Percentiles rank a stretch among this genome's conserved stretches.
Conservation (phyloP, 2,888 invertebrate genomes). For the Drosophila mulleri region DNA sequence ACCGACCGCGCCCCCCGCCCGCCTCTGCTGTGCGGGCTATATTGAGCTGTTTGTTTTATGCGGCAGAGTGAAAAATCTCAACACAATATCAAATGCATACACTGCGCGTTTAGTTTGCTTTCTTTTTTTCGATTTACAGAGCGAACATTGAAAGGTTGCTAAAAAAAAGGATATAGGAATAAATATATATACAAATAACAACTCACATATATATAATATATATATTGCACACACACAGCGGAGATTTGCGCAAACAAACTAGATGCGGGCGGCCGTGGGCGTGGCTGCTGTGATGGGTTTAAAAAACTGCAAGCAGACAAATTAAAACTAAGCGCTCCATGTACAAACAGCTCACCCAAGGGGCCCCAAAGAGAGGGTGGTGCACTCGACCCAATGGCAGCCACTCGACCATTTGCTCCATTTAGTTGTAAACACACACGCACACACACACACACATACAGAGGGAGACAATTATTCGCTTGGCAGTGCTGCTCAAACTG, state of each 20-base stretch:
- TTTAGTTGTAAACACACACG: conserved; percentile 58
- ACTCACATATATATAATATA: conserved; percentile 2
- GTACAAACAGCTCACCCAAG: conserved; percentile 60
- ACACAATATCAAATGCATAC: conserved; percentile 68
- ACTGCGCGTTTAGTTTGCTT: conserved; percentile 38
- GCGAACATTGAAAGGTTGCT: conserved; percentile 54
- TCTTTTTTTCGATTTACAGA: conserved; percentile 2
- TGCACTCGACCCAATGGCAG: conserved; percentile 69
- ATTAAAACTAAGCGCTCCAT: conserved; percentile 77
- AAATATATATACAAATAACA: conserved; percentile 14
- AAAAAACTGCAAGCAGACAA: conserved; percentile 72
- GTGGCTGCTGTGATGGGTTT: conserved; percentile 10
- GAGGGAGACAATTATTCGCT: conserved; percentile 5
- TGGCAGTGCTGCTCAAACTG: conserved; percentile 57
- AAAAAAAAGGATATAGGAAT: conserved; percentile 28
- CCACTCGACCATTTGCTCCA: conserved; percentile 79
- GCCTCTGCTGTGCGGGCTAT: background rate
- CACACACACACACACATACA: conserved; percentile 9
- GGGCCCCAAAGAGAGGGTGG: background rate
- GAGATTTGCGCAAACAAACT: conserved; percentile 59
- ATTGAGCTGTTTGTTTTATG: conserved; percentile 67
- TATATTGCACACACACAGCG: conserved; percentile 47
- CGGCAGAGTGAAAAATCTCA: conserved; percentile 61
- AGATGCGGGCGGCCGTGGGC: background rate
- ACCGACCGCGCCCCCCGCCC: background rate